Percentiles rank a stretch among this genome's conserved stretches.
phyloP scores from a whole-genome alignment of 2,888 invertebrate species.

The Cabera pusaria region DNA sequence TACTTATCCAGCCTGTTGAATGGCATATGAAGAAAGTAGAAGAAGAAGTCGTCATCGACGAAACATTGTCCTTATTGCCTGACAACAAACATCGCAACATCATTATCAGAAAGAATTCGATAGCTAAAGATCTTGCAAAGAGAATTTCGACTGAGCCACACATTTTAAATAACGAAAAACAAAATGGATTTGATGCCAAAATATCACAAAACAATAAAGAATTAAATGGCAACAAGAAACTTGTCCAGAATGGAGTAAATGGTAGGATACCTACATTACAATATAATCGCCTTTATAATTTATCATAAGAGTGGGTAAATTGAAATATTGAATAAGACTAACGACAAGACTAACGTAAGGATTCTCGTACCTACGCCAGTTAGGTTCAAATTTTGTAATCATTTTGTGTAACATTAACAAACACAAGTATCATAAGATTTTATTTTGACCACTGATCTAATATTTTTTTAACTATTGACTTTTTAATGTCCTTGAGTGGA shows the following conservation, averaged over 20 bases:
- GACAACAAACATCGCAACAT: constrained; percentile 56
- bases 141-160: constrained; percentile 38
- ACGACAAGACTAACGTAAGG: no score
- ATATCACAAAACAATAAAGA: constrained; percentile 53
- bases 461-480: no score
- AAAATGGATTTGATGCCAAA: constrained; percentile 29
- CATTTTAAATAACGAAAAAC: constrained; percentile 34
- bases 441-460: no score
- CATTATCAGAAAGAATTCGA: constrained; percentile 51
- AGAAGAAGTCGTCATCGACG: constrained; percentile 62
- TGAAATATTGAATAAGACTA: no score
- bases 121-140: constrained; percentile 41
- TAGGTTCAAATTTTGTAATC: no score
- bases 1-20: constrained; percentile 84
- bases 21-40: constrained; percentile 77
- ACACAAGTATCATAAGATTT: no score
- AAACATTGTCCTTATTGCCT: constrained; percentile 55
- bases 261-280: no score
- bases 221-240: constrained; percentile 39
- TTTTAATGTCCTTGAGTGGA: no score
- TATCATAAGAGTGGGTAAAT: no score
- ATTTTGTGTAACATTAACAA: no score
- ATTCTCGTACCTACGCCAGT: no score
- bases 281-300: no score
- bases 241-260: constrained; percentile 44